Conservation (phyloP, 2,113 vertebrate species). For the Cyanoderma ruficeps region DNA sequence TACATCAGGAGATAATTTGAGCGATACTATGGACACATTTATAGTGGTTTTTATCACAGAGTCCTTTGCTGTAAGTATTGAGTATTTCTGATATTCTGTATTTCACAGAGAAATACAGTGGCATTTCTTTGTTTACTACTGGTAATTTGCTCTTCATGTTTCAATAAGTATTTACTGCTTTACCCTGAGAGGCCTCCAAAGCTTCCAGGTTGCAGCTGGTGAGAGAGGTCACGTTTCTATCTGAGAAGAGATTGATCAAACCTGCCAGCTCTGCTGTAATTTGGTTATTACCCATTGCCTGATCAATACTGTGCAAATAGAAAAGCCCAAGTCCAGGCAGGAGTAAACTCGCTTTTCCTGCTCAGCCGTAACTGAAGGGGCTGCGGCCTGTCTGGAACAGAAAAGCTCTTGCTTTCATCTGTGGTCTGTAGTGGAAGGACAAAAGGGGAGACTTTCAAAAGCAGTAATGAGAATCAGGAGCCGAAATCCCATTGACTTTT, state of each 20-base stretch:
- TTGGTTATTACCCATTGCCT: background rate
- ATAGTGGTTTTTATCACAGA: background rate
- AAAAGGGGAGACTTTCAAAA: constrained; percentile 6
- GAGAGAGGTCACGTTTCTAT: background rate
- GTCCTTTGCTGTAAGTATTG: background rate
- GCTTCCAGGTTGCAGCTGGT: background rate
- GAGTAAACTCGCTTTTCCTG: rapidly evolving
- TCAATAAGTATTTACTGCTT: background rate
- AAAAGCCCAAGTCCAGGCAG: background rate
- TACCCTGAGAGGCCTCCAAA: background rate
- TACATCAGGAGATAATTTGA: background rate
- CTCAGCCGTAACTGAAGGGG: background rate
- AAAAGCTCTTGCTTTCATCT: constrained; percentile 8
- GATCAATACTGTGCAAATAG: rapidly evolving
- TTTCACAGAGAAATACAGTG: background rate
- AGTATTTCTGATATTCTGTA: background rate
- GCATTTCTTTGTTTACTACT: background rate
- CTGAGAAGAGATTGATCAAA: background rate
- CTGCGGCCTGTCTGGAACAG: background rate
- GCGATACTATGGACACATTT: background rate
- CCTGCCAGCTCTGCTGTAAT: background rate
- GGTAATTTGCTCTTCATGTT: rapidly evolving
- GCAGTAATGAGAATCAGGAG: background rate
- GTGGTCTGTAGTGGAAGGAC: background rate
- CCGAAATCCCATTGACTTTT: constrained; percentile 37